Conservation (phyloP, 2,888 invertebrate genomes). For the Drosophila bunnanda region DNA sequence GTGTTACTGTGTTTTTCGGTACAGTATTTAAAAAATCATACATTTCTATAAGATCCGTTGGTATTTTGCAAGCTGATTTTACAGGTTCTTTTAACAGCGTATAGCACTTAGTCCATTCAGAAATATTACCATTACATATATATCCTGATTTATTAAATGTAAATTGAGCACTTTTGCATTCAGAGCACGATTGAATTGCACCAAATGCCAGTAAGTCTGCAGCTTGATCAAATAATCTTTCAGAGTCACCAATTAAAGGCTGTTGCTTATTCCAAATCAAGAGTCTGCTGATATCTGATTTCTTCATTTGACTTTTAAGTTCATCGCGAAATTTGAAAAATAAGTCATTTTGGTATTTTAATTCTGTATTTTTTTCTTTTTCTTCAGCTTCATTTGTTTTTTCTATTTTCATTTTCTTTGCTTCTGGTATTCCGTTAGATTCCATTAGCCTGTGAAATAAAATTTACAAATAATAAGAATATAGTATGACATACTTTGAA, state of each 20-base stretch:
- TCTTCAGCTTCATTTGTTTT: slow-evolving; percentile 87
- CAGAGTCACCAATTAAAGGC: slow-evolving; percentile 88
- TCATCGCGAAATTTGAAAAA: slow-evolving; percentile 88
- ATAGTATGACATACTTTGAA: background rate
- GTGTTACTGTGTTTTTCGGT: slow-evolving; percentile 86
- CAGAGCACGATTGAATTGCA: slow-evolving; percentile 89
- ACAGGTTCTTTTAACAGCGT: slow-evolving; percentile 90
- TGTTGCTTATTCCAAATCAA: slow-evolving; percentile 90
- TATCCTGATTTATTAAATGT: slow-evolving; percentile 91
- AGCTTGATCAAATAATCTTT: slow-evolving; percentile 88
- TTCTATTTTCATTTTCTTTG: slow-evolving; percentile 90
- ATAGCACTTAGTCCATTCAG: slow-evolving; percentile 95
- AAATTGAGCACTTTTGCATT: slow-evolving; percentile 91
- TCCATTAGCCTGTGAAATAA: slow-evolving; percentile 79
- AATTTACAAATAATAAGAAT: background rate
- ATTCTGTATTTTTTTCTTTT: slow-evolving; percentile 86
- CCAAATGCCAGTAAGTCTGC: slow-evolving; percentile 96
- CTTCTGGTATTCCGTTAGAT: slow-evolving; percentile 86
- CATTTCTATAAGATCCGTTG: slow-evolving; percentile 86
- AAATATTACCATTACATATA: slow-evolving; percentile 89
- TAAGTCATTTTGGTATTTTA: slow-evolving; percentile 75
- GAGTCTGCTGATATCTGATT: slow-evolving; percentile 87
- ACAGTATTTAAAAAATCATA: slow-evolving; percentile 87
- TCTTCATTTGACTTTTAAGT: slow-evolving; percentile 87
- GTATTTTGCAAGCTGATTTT: slow-evolving; percentile 89